A percentile compares a stretch with the other conserved stretches of the same genome.
Evolutionary conservation across 2,113 vertebrate genomes (phyloP).

Genomic region (Eurypyga helias): DNA sequence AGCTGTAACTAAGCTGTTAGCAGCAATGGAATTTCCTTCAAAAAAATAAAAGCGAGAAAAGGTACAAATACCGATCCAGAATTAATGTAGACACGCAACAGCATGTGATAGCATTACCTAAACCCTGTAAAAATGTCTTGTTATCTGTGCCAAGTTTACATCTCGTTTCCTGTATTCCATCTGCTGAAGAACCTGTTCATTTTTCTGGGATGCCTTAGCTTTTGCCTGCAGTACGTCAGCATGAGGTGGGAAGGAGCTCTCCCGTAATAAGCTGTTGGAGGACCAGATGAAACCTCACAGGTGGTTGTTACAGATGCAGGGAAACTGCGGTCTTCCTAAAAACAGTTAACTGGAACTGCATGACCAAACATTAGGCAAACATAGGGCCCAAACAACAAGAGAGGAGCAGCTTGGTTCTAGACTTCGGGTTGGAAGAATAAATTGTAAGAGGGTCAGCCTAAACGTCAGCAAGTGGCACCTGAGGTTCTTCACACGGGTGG

Average conservation of each 20-base stretch:
- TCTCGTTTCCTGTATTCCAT: neutral
- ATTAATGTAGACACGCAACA: neutral
- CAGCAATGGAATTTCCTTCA: neutral
- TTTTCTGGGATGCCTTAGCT: neutral
- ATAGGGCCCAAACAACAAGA: neutral
- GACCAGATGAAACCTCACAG: neutral
- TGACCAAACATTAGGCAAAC: neutral
- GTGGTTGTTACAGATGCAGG: neutral
- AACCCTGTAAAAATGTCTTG: neutral
- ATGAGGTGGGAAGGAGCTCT: neutral
- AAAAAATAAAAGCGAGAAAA: neutral
- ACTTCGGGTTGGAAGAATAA: neutral
- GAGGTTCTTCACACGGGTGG: neutral
- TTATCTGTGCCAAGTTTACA: neutral
- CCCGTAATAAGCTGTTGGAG: rapidly evolving
- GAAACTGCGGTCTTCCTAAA: neutral
- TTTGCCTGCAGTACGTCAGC: neutral
- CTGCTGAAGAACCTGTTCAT: neutral
- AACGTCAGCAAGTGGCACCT: neutral
- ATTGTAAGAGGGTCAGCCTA: neutral
- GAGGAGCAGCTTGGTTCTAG: neutral
- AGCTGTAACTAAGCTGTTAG: neutral
- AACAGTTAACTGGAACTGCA: neutral
- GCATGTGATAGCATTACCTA: neutral
- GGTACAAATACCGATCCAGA: neutral